A percentile compares a stretch with the other conserved stretches of the same genome.
These are phyloP conservation scores for Pterostichus niger DNA, from an alignment of 2,888 invertebrate genomes.

Conservation along the genomic window DNA sequence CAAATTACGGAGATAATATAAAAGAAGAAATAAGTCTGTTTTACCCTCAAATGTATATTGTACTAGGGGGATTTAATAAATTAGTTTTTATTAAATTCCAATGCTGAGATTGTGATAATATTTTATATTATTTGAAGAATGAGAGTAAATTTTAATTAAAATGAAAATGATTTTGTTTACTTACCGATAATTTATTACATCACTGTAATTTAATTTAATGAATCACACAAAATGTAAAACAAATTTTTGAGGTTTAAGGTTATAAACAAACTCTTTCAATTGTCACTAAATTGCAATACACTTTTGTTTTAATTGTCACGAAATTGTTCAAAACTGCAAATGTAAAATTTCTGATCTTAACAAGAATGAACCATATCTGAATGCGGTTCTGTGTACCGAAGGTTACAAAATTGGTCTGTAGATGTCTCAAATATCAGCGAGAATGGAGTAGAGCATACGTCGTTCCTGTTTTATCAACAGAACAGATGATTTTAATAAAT, in stretches of 20 bases:
- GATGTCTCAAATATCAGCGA: conserved; percentile 5
- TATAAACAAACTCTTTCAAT: no score
- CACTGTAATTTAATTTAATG: neutral
- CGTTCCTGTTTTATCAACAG: conserved; percentile 58
- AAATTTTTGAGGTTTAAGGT: no score
- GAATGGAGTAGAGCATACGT: neutral
- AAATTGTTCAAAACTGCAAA: no score
- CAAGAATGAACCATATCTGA: neutral
- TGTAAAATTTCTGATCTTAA: neutral
- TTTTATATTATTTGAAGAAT: conserved; percentile 43
- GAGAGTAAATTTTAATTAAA: conserved; percentile 28
- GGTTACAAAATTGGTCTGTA: neutral
- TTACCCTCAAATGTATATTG: neutral
- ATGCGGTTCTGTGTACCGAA: neutral
- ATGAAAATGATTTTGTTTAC: conserved; percentile 2
- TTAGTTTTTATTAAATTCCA: conserved; percentile 14
- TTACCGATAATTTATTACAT: neutral
- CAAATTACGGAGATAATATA: conserved; percentile 66
- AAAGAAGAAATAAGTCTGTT: conserved; percentile 14
- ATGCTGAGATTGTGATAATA: conserved; percentile 41
- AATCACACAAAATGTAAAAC: no score
- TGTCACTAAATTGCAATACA: no score
- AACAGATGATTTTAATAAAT: conserved; percentile 60
- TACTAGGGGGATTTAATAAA: conserved; percentile 47
- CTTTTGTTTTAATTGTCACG: no score